Evolutionary conservation across 2,888 invertebrate genomes (phyloP), one percentile per base, ranked within the genome.

Genomic region (Dryocosmus kuriphilus): DNA sequence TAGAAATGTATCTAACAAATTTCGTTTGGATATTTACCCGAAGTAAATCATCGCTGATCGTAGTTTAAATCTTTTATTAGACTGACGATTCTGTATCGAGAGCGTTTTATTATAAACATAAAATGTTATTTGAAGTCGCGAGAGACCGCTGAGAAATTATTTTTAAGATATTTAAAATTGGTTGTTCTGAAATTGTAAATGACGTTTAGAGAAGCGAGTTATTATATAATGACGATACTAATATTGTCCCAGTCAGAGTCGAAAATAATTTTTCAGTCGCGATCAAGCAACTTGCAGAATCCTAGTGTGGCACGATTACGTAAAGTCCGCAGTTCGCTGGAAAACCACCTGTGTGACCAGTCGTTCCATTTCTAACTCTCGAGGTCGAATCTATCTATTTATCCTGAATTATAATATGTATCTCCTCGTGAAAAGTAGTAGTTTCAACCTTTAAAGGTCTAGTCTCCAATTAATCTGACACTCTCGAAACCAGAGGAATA

Each of bases 241-340:
- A 51, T 46, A 32, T 4, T 35, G 35, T 11, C 16, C 30, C 9
- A 14, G 16, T 24, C 27, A 16, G 51, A 51, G 51, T 14, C 30
- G 22, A 71, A 67, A 71, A 71, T 71, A n/a, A 30, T 71, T 30
- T 46, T 71, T 51, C 27, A 51, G 46, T n/a, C n/a, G n/a, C 30
- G 51, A 51, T 51, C 19, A 51, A 71, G 32, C 32, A 71, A 55
- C n/a, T 27, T 55, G 32, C 30, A 71, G 51, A 71, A 32, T 71
- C 32, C 51, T 71, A 51, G 46, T 71, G 51, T 46, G 22, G 71
- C n/a, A 32, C 19, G 41, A 71, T 71, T 71, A 71, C 51, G 71
- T 30, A 71, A 71, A 71, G 67, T 71, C 67, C 51, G 51, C 67
- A 71, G 67, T 71, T 41, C 67, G 46, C n/a, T 46, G 46, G 67